Base-by-base conservation (phyloP, 2,888 invertebrate species). In the Drosophila setosimentum region DNA sequence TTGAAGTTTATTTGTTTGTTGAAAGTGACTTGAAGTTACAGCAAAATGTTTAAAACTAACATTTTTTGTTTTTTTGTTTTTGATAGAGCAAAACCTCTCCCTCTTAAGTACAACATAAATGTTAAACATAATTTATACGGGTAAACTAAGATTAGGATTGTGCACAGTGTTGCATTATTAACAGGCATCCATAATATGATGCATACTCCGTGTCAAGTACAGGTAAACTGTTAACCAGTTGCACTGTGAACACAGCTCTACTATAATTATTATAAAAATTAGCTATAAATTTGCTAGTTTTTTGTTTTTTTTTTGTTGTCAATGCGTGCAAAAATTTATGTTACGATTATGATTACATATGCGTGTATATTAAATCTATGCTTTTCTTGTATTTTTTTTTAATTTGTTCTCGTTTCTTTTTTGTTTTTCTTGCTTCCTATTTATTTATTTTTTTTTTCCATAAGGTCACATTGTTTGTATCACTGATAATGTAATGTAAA, bases 381-480 rank as follows among this genome's bases (percentile, higher is more conserved):
- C 33, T 42, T 57, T 70, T 67, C 53, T 69, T 78, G 59, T 55
- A 37, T 45, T 60, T 24, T 62, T 58, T 60, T 66, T 54, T n/a
- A n/a, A 30, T 70, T 66, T 69, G 61, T 68, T 68, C 54, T 50
- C n/a, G 45, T 66, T 66, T 63, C 2, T 16, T 45, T 45, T 45
- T 24, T 45, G 49, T 49, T 42, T 65, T 68, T 65, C 37, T 62
- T 73, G 74, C 72, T 70, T 76, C 69, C 66, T 80, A 76, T 75
- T 69, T 68, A 79, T 79, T 81, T 87, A 74, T 78, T 83, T 83
- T 24, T 32, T 49, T 33, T 50, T 78, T 80, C 85, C 75, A 91
- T 92, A 92, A 92, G 92, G 92, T 92, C 92, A 92, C 92, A 92
- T 93, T 92, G 91, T 92, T 93, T 91, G 88, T 92, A 93, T 93